Percentiles rank a stretch among this genome's conserved stretches.
These are phyloP conservation scores for Orgyia antiqua DNA, from an alignment of 2,888 invertebrate species.

Conservation along the genomic window DNA sequence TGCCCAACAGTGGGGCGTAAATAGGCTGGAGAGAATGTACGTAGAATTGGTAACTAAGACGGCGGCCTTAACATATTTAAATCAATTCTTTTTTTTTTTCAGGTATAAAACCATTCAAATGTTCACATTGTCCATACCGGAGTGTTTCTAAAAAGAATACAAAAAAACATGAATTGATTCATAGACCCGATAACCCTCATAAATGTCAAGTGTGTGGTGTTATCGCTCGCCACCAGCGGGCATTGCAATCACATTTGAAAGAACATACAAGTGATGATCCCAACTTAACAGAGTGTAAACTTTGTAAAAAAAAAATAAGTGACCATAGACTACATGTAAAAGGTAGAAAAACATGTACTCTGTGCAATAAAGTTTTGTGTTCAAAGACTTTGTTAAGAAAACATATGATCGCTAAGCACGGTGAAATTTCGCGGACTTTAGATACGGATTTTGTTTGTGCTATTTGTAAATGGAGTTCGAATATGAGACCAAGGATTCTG, in stretches of 20 bases:
- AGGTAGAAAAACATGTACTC: slow-evolving; percentile 7
- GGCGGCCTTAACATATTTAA: too few relatives aligned
- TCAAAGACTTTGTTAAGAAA: slow-evolving; percentile 1
- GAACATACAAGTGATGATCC: slow-evolving; percentile 2
- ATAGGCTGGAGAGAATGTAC: too few relatives aligned
- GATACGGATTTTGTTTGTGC: slow-evolving; percentile 35
- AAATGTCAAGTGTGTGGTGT: slow-evolving; percentile 43
- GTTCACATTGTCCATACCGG: slow-evolving; percentile 46
- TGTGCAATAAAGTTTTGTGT: slow-evolving; percentile 18
- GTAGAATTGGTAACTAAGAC: too few relatives aligned
- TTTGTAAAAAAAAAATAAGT: slow-evolving; percentile 2
- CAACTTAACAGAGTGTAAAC: not conserved
- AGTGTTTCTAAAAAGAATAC: slow-evolving; percentile 60
- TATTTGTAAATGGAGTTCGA: slow-evolving; percentile 43
- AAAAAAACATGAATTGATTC: slow-evolving; percentile 53
- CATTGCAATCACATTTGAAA: slow-evolving; percentile 30
- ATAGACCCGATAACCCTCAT: slow-evolving; percentile 48
- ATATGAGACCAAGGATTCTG: slow-evolving; percentile 35
- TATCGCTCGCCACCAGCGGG: slow-evolving; percentile 38
- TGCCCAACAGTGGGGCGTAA: too few relatives aligned
- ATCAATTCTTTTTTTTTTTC: too few relatives aligned
- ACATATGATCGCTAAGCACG: slow-evolving; percentile 20
- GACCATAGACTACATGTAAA: slow-evolving; percentile 1
- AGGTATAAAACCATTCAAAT: slow-evolving; percentile 61
- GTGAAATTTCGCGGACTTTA: slow-evolving; percentile 6